Conservation (phyloP, 1,140 invertebrate genomes). For the Phenacoccus solenopsis region DNA sequence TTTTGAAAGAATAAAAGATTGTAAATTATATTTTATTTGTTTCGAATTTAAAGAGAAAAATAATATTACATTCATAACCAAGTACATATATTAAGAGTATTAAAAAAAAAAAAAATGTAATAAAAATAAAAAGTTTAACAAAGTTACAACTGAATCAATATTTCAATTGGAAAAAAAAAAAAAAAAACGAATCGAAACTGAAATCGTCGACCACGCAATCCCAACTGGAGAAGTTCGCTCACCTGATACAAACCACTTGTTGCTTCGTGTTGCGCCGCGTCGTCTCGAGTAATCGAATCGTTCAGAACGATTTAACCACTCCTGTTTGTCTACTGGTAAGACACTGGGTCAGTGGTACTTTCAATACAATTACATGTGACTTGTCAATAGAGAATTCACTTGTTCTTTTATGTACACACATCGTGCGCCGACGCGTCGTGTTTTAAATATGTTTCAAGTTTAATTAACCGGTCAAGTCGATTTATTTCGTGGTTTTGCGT, state of each 20-base stretch:
- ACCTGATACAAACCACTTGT: too few relatives aligned
- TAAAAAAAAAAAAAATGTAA: too few relatives aligned
- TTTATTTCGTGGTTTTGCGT: not conserved
- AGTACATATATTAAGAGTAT: too few relatives aligned
- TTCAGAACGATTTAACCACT: not conserved
- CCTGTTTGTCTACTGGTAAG: slow-evolving; percentile 1
- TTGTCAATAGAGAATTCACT: slow-evolving; percentile 11
- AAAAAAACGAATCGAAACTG: too few relatives aligned
- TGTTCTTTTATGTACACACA: slow-evolving; percentile 5
- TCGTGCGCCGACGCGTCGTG: not conserved
- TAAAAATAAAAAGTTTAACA: too few relatives aligned
- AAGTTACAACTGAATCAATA: too few relatives aligned
- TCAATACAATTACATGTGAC: slow-evolving; percentile 8
- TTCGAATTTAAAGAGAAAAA: too few relatives aligned
- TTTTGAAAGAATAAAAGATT: too few relatives aligned
- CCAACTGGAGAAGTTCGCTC: not conserved
- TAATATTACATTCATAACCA: too few relatives aligned
- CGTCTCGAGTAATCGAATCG: not conserved
- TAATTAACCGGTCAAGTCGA: not conserved
- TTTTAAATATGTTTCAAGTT: not conserved
- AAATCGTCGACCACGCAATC: not conserved
- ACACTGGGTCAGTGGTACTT: slow-evolving; percentile 10
- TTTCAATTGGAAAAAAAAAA: too few relatives aligned
- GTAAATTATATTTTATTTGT: too few relatives aligned
- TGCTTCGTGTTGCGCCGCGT: too few relatives aligned